Base-by-base conservation (phyloP, 2,888 invertebrate species). In the Erpobdella octoculata region DNA sequence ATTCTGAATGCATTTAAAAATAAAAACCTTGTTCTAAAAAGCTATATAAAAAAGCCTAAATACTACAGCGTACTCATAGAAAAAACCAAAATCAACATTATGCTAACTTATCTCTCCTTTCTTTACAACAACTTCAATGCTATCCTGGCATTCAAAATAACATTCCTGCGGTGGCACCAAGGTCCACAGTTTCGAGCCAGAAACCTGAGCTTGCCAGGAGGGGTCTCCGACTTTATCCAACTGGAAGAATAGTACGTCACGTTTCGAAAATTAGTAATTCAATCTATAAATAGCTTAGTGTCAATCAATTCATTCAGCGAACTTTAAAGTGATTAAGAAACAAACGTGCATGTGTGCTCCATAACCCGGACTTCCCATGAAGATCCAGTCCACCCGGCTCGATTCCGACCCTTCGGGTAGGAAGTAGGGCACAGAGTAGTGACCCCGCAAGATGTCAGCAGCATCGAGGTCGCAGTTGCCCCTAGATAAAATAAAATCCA, bases 201-300 rank as follows among this genome's bases (percentile, higher is more conserved):
- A 88, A 66, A 96, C 86, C 85, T 96, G 96, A 0, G 95, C 95
- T 84, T 97, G 96, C 96, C 96, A 96, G 1, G 95, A 96, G 71
- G 94, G 91, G 83, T 91, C 88, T 68, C 88, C 88, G 67, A 96
- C 96, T 74, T 93, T 91, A 84, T 96, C 96, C 76, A 96, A 90
- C 94, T 95, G 79, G 0, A 79, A 41, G 9, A 9, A 62, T 31
- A 33, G 31, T 28, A 31, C 9, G 25, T 8, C 21, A 25, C 8
- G 59, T 12, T n/a, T n/a, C n/a, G n/a, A n/a, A 46, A 12, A 46
- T 46, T 46, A 46, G 12, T 46, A 46, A 15, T 46, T 46, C 15
- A 12, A 15, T 18, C 18, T 46, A 46, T 46, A 46, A 15, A 15
- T n/a, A n/a, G n/a, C n/a, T n/a, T n/a, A n/a, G n/a, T n/a, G n/a